phyloP scores from a whole-genome alignment of 2,113 vertebrate genomes.

The Phainopepla nitens region DNA sequence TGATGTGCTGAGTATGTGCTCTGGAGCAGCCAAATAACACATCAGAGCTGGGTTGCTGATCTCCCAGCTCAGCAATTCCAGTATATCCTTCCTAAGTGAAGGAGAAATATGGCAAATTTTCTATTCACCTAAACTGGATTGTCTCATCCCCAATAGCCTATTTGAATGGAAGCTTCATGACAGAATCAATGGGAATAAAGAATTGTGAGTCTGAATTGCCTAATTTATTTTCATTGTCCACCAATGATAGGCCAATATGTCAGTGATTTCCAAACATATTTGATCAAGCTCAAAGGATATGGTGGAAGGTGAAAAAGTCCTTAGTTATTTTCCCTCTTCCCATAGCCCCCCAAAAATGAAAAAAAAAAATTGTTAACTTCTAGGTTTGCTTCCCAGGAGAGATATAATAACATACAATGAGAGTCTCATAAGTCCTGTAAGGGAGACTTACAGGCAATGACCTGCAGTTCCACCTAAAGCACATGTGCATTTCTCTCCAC shows the following conservation, averaged over 20 bases:
- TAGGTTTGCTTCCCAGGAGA: neutral
- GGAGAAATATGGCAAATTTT: neutral
- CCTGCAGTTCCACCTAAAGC: neutral
- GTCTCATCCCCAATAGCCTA: neutral
- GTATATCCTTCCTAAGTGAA: neutral
- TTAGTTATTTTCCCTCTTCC: neutral
- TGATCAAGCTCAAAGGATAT: neutral
- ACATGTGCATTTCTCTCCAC: neutral
- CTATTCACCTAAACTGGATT: neutral
- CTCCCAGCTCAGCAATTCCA: neutral
- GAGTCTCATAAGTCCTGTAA: neutral
- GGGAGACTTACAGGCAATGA: neutral
- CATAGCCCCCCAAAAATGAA: rapidly evolving
- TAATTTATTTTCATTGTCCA: neutral
- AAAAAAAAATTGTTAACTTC: neutral
- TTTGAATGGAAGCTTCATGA: neutral
- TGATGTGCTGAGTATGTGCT: neutral
- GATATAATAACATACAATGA: neutral
- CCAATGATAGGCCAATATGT: neutral
- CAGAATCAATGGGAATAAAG: neutral
- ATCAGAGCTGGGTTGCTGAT: neutral
- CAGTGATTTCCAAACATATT: neutral
- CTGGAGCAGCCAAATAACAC: neutral
- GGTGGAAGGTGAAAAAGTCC: neutral
- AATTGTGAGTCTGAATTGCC: neutral